Evolutionary conservation across 2,888 invertebrate genomes (phyloP), one percentile per base, ranked within the genome.

Genomic region (Ennomos quercinarius): DNA sequence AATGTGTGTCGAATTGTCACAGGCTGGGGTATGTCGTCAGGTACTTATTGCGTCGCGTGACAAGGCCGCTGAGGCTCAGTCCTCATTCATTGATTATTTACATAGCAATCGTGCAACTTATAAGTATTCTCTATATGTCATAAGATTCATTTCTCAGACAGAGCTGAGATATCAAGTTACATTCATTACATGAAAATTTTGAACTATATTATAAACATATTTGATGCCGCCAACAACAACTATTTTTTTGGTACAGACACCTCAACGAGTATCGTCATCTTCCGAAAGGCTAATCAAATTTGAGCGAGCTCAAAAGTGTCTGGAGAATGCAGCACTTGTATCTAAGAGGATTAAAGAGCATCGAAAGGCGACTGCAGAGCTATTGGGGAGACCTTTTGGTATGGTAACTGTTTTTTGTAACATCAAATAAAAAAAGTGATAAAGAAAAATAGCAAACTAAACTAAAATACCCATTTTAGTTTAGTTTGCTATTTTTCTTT

Each of bases 261-360:
- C 81, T 63, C 79, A 77, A 54, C 78, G 77, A 38, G 70, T 77
- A 42, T 81, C 86, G 52, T 77, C 84, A 68, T 83, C 90, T 51
- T 86, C 91, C 47, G 92, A 92, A 61, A 84, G 92, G 60, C 91
- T 88, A 74, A 86, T 87, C 8, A 91, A 92, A 66, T 87, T 86
- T 74, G 91, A 92, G 68, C 78, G 89, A 64, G 92, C 92, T 40
- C 92, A 92, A 62, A 91, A 86, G 77, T 91, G 91, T 65, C 79
- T 92, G 64, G 91, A 92, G 78, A 92, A 92, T 91, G 92, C 92
- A 61, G 92, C 90, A 35, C 86, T 91, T 72, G 92, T 92, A 9
- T 91, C 92, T 1, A 92, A 92, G 74, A 80, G 90, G 57, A 91
- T 92, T 52, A 92, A 91, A 71, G 92, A 92, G 73, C 92, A 91